A percentile compares a stretch with the other conserved stretches of the same genome.
Conservation (phyloP, 2,888 invertebrate genomes). For the Heliothis peltigera region DNA sequence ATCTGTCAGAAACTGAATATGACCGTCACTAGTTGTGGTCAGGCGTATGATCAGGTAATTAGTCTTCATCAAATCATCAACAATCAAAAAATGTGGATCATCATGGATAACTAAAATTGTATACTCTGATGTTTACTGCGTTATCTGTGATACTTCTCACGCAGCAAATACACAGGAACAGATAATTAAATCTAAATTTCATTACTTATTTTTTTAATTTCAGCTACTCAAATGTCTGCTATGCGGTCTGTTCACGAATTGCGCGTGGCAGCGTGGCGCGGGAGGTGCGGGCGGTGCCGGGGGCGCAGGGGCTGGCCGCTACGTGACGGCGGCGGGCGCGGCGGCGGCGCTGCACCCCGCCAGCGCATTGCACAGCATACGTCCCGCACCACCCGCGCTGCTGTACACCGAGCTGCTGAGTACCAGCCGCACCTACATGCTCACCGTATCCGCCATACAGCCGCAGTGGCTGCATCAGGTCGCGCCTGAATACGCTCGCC, state of each 20-base stretch:
- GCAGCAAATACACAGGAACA: neutral
- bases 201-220: slow-evolving; percentile 20
- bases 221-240: slow-evolving; percentile 93
- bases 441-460: slow-evolving; percentile 94
- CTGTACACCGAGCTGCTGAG: slow-evolving; percentile 97
- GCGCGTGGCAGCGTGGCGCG: slow-evolving; percentile 94
- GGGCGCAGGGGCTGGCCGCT: slow-evolving; percentile 87
- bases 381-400: slow-evolving; percentile 92
- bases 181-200: neutral
- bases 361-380: slow-evolving; percentile 91
- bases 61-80: too few species aligned
- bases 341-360: slow-evolving; percentile 95
- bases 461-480: slow-evolving; percentile 93
- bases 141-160: too few species aligned
- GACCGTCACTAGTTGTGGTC: slow-evolving; percentile 91
- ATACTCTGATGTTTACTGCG: too few species aligned
- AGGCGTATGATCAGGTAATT: slow-evolving; percentile 90
- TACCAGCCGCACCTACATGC: slow-evolving; percentile 95
- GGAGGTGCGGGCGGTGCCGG: slow-evolving; percentile 85
- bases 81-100: too few species aligned
- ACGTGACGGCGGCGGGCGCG: slow-evolving; percentile 80
- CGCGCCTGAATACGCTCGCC: slow-evolving; percentile 80
- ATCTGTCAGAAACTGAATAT: slow-evolving; percentile 92
- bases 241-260: slow-evolving; percentile 95
- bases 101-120: too few species aligned